Conservation (phyloP, 2,888 invertebrate genomes). For the Tinea pellionella region DNA sequence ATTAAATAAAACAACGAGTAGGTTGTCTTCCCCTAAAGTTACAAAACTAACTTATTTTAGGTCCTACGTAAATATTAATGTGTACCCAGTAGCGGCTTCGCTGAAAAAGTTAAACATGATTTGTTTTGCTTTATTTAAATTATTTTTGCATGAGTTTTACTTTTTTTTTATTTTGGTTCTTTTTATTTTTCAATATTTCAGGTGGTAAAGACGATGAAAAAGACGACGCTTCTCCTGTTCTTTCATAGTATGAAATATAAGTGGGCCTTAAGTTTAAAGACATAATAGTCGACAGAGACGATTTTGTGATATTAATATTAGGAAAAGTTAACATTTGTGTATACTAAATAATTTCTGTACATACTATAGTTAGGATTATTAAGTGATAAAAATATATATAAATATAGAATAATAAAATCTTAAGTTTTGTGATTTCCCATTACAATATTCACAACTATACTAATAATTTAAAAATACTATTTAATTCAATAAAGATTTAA, state of each 20-base stretch:
- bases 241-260: neutral
- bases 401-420: conserved; percentile 39
- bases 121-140: neutral
- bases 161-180: conserved; percentile 29
- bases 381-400: neutral
- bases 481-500: too few relatives aligned
- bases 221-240: conserved; percentile 47
- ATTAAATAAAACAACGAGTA: neutral
- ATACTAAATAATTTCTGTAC: conserved; percentile 34
- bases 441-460: too few relatives aligned
- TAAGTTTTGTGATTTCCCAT: conserved; percentile 30
- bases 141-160: conserved; percentile 24
- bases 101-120: neutral
- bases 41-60: neutral
- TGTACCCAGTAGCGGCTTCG: neutral
- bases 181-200: conserved; percentile 57
- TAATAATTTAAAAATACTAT: too few relatives aligned
- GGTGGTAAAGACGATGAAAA: conserved; percentile 62
- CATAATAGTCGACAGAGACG: conserved; percentile 51
- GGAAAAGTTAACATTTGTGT: conserved; percentile 39
- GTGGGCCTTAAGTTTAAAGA: neutral
- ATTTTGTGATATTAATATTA: conserved; percentile 65
- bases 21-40: neutral
- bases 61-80: neutral
- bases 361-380: conserved; percentile 30